Evolutionary conservation across 2,888 invertebrate species (phyloP).

Genomic region (Ochlodes sylvanus): DNA sequence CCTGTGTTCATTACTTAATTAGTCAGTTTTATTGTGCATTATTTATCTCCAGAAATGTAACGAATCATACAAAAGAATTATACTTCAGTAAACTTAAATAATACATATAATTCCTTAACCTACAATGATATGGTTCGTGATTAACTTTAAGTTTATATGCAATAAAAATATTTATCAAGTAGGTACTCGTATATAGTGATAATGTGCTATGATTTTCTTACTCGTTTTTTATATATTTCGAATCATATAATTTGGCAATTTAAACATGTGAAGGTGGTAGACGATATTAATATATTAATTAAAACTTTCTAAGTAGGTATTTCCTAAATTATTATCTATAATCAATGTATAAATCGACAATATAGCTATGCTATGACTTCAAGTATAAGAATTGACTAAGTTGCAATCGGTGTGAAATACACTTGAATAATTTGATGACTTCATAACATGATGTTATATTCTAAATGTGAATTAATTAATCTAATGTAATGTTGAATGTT

Average conservation of each 20-base stretch:
- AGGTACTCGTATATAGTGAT: slow-evolving; percentile 8
- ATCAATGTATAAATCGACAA: slow-evolving; percentile 32
- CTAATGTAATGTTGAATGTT: neutral
- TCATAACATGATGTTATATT: neutral
- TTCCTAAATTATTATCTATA: slow-evolving; percentile 6
- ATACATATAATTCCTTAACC: slow-evolving; percentile 53
- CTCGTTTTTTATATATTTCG: slow-evolving; percentile 5
- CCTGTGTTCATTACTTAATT: slow-evolving; percentile 26
- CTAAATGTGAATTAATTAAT: slow-evolving; percentile 7
- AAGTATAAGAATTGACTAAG: slow-evolving; percentile 61
- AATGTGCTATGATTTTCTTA: slow-evolving; percentile 18
- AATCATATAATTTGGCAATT: slow-evolving; percentile 39
- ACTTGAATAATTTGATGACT: slow-evolving; percentile 15
- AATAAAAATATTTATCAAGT: slow-evolving; percentile 16
- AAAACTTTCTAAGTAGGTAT: slow-evolving; percentile 2
- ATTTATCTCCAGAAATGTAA: slow-evolving; percentile 24
- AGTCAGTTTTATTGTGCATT: slow-evolving; percentile 16
- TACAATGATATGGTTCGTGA: slow-evolving; percentile 77
- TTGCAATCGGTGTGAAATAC: slow-evolving; percentile 45
- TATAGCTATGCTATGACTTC: slow-evolving; percentile 47
- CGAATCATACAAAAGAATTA: slow-evolving; percentile 19
- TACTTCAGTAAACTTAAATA: slow-evolving; percentile 42
- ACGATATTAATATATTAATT: slow-evolving; percentile 9
- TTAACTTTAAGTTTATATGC: slow-evolving; percentile 44
- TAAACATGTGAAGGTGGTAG: slow-evolving; percentile 33